Evolutionary conservation across 2,888 invertebrate species (phyloP).

Genomic region (Drosophila rellima): DNA sequence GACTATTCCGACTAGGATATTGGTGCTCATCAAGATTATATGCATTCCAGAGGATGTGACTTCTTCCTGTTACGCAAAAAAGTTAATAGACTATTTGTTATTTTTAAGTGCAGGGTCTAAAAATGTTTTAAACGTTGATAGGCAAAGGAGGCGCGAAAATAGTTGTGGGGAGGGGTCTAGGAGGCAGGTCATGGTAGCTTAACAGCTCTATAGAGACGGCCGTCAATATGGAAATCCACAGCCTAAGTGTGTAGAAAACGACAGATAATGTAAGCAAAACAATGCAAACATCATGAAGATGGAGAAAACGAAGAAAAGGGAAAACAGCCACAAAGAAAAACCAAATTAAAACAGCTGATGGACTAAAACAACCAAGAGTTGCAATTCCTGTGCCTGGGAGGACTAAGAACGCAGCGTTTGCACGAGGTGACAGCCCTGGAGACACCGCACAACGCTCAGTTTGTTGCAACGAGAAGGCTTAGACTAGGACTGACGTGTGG

Average conservation of each 20-base stretch:
- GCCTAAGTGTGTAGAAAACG: conserved; percentile 53
- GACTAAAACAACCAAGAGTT: neutral
- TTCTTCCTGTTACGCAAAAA: too few species aligned
- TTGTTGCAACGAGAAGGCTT: neutral
- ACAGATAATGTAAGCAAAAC: conserved; percentile 62
- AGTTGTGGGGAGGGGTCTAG: neutral
- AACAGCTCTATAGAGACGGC: conserved; percentile 42
- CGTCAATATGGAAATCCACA: conserved; percentile 29
- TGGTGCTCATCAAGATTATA: too few species aligned
- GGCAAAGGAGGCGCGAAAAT: neutral
- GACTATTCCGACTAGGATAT: too few species aligned
- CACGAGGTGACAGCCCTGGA: conserved; percentile 33
- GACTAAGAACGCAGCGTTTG: conserved; percentile 23
- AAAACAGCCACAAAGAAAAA: neutral
- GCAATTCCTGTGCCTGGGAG: neutral
- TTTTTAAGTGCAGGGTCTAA: too few species aligned
- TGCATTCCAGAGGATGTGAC: too few species aligned
- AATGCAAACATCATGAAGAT: conserved; percentile 40
- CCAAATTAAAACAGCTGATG: conserved; percentile 15
- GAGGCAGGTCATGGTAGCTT: conserved; percentile 14
- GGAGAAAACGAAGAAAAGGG: neutral
- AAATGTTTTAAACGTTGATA: neutral
- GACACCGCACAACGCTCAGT: conserved; percentile 8
- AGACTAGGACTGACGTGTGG: neutral
- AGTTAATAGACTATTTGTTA: too few species aligned